Conservation (phyloP, 2,888 invertebrate genomes). For the Plebejus argus region DNA sequence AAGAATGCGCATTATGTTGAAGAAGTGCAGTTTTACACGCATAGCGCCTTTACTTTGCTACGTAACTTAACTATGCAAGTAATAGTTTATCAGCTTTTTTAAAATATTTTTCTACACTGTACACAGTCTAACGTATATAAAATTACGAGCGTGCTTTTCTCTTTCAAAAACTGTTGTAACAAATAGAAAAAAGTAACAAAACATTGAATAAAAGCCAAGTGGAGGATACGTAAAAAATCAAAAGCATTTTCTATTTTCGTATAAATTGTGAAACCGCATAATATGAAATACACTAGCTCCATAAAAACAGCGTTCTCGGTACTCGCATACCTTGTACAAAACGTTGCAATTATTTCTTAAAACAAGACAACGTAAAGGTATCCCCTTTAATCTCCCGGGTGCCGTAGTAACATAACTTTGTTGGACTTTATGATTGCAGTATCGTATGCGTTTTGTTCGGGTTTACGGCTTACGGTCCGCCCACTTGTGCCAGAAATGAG, state of each 20-base stretch:
- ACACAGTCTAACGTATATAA: background rate
- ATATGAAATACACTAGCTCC: constrained; percentile 6
- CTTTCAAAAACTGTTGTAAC: background rate
- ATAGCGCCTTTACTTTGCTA: background rate
- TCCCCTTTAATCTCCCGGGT: constrained; percentile 27
- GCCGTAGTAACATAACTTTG: constrained; percentile 26
- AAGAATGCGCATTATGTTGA: background rate
- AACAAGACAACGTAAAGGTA: constrained; percentile 24
- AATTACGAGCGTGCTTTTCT: background rate
- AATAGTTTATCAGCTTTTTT: background rate
- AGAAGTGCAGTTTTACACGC: constrained; percentile 9
- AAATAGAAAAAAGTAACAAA: background rate
- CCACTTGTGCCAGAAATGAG: constrained; percentile 32
- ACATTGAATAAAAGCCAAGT: constrained; percentile 1
- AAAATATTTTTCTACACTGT: too few relatives aligned
- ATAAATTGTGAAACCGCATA: background rate
- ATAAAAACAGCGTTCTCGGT: background rate
- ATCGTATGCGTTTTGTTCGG: constrained; percentile 32
- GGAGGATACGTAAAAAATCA: background rate
- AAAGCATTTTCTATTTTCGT: constrained; percentile 16
- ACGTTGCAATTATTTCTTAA: constrained; percentile 24
- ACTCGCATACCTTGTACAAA: constrained; percentile 17
- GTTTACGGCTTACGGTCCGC: constrained; percentile 24
- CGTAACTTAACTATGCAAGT: background rate
- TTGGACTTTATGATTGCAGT: constrained; percentile 31